A percentile compares a stretch with the other conserved stretches of the same genome.
phyloP scores from a whole-genome alignment of 1,140 invertebrate species.

The Theocolax elegans region DNA sequence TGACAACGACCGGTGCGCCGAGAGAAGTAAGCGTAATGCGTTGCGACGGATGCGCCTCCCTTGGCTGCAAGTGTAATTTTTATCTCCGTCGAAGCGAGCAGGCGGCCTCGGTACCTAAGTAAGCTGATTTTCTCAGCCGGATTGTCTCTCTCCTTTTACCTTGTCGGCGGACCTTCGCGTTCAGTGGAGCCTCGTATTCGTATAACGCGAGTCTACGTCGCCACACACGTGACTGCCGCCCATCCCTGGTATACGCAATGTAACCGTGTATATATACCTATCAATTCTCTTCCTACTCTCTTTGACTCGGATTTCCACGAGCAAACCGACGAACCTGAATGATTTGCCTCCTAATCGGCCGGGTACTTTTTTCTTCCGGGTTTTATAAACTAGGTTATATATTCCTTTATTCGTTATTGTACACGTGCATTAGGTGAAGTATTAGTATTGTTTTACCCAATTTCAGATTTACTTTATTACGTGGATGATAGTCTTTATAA shows the following conservation, averaged over 20 bases:
- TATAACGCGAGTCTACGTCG: constrained; percentile 56
- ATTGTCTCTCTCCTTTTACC: constrained; percentile 28
- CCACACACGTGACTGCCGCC: constrained; percentile 59
- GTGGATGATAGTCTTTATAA: no score
- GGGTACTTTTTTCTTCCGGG: constrained; percentile 54
- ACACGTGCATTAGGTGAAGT: no score
- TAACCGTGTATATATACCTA: background rate
- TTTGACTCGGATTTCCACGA: background rate
- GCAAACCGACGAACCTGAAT: constrained; percentile 52
- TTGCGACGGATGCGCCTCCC: constrained; percentile 54
- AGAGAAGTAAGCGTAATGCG: constrained; percentile 53
- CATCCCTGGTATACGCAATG: constrained; percentile 27
- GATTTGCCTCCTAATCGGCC: constrained; percentile 61
- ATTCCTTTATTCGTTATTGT: no score
- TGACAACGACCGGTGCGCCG: background rate
- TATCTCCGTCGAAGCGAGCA: constrained; percentile 36
- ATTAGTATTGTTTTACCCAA: no score
- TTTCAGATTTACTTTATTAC: no score
- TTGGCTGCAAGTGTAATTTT: constrained; percentile 45
- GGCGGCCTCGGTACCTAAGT: constrained; percentile 12
- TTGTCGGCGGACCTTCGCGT: constrained; percentile 31
- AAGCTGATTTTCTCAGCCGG: constrained; percentile 30
- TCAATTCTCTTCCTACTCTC: background rate
- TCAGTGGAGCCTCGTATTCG: background rate
- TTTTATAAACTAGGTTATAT: no score